These are phyloP conservation scores for Buceros bicornis DNA, from an alignment of 2,797 vertebrate genomes.

Conservation along the genomic window DNA sequence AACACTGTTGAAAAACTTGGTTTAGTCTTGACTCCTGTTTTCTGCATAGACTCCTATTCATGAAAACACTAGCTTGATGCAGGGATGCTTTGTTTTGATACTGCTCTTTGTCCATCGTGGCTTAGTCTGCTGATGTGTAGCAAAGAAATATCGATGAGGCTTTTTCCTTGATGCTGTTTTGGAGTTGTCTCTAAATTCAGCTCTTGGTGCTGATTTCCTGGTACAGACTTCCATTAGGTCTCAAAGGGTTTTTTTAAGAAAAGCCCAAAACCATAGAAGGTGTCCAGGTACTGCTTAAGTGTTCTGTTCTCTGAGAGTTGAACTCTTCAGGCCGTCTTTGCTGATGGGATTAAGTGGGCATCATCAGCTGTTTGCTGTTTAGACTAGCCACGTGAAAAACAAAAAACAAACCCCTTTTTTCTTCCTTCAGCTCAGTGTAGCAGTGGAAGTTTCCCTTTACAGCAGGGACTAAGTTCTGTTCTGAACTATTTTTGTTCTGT, in stretches of 20 bases:
- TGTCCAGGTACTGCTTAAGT: not conserved
- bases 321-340: not conserved
- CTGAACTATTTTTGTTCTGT: not conserved
- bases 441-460: not conserved
- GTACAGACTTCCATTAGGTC: not conserved
- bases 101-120: not conserved
- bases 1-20: not conserved
- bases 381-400: not conserved
- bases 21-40: not conserved
- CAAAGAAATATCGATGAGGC: slow-evolving; percentile 27
- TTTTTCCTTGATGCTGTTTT: slow-evolving; percentile 34
- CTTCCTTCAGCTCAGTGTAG: not conserved
- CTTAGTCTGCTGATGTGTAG: slow-evolving; percentile 26
- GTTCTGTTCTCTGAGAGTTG: not conserved
- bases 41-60: not conserved
- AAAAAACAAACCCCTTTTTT: not conserved
- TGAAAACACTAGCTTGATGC: not conserved
- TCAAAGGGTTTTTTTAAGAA: not conserved
- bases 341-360: not conserved
- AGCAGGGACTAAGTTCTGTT: not conserved
- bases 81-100: not conserved
- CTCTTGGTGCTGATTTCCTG: not conserved
- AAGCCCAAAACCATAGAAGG: not conserved
- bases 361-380: not conserved
- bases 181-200: slow-evolving; percentile 28